Conservation (phyloP, 2,797 vertebrate genomes). For the Erethizon dorsatum region DNA sequence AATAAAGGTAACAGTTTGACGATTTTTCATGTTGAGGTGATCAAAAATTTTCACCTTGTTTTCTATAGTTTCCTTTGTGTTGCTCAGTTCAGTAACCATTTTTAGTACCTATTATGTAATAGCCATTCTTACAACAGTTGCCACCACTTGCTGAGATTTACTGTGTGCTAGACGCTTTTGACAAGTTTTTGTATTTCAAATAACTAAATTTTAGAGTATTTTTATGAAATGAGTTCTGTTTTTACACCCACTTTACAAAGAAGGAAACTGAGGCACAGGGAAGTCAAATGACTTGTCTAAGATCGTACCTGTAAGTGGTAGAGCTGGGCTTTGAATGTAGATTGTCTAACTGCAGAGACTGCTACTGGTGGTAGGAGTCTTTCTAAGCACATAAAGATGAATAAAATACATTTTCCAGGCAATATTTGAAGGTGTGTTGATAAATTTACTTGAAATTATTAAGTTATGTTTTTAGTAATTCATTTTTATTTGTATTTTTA, state of each 20-base stretch:
- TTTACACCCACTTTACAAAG: not conserved
- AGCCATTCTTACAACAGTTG: conserved; percentile 6
- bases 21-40: conserved; percentile 51
- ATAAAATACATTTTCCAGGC: not conserved
- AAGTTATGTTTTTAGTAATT: conserved; percentile 50
- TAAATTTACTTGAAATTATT: conserved; percentile 61
- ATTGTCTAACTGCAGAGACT: not conserved
- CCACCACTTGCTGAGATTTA: conserved; percentile 38
- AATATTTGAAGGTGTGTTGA: conserved; percentile 53
- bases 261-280: conserved; percentile 21
- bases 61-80: conserved; percentile 35
- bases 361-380: not conserved
- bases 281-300: conserved; percentile 8
- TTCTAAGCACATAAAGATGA: not conserved
- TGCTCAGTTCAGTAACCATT: not conserved
- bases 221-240: not conserved
- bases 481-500: conserved; percentile 87
- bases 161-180: conserved; percentile 41
- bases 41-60: conserved; percentile 55
- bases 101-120: not conserved
- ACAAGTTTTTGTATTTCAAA: conserved; percentile 15
- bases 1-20: conserved; percentile 17
- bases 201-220: conserved; percentile 47
- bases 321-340: conserved; percentile 2
- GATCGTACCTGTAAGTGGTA: not conserved